These are phyloP conservation scores for Tachina lurida DNA, from an alignment of 2,888 invertebrate species.

Conservation along the genomic window DNA sequence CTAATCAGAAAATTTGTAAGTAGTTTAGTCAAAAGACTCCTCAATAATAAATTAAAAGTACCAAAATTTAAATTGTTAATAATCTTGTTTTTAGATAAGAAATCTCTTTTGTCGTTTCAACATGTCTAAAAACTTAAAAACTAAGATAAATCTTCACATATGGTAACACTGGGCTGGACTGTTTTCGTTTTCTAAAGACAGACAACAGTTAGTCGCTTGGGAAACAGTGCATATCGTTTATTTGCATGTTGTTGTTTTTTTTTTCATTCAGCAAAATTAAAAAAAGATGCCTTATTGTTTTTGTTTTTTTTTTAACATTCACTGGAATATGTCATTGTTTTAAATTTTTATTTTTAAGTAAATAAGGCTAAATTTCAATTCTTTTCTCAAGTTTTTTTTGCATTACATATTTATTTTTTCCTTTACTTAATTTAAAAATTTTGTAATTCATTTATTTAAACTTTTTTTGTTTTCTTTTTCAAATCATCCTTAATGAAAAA, in stretches of 20 bases:
- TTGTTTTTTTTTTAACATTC: constrained; percentile 46
- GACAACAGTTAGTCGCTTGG: neutral
- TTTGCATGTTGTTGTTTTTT: constrained; percentile 7
- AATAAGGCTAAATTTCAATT: constrained; percentile 71
- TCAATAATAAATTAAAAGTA: no score
- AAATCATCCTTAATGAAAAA: constrained; percentile 80
- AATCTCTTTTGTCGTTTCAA: no score
- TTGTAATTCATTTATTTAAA: constrained; percentile 71
- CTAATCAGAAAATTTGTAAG: no score
- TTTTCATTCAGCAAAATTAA: constrained; percentile 53
- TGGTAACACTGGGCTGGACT: no score
- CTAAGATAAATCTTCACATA: no score
- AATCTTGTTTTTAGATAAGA: no score
- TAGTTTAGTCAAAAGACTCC: no score
- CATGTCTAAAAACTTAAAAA: no score
- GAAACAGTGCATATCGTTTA: constrained; percentile 48
- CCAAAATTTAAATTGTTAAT: no score
- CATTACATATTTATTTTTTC: constrained; percentile 48
- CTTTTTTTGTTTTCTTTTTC: constrained; percentile 72
- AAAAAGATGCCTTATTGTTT: constrained; percentile 51
- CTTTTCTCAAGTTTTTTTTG: constrained; percentile 68
- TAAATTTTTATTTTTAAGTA: constrained; percentile 55
- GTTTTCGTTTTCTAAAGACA: no score
- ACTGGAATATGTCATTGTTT: constrained; percentile 60
- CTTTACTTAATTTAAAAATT: constrained; percentile 73